Conservation (phyloP, 1,140 invertebrate species). For the Sitophilus oryzae region DNA sequence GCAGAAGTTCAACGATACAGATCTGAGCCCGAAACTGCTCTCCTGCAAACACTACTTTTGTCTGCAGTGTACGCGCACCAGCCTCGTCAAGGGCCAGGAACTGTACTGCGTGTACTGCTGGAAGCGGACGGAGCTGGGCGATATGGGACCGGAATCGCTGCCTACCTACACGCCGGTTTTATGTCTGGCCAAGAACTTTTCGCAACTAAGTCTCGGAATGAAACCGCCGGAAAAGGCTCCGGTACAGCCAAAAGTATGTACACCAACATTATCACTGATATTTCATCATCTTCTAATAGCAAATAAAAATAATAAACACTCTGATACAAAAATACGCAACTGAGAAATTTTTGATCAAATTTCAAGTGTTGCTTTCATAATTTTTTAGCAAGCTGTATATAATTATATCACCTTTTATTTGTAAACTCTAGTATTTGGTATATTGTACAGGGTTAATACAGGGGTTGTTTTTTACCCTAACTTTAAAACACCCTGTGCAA, state of each 20-base stretch:
- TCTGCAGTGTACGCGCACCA: conserved; percentile 61
- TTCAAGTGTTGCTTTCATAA: too few relatives aligned
- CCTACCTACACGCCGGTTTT: conserved; percentile 61
- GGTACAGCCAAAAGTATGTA: conserved; percentile 15
- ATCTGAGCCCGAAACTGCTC: conserved; percentile 65
- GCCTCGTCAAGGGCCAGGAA: conserved; percentile 56
- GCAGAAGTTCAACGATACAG: conserved; percentile 47
- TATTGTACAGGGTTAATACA: too few relatives aligned
- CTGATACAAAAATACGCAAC: too few relatives aligned
- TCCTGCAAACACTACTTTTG: conserved; percentile 73
- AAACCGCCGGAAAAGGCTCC: conserved; percentile 43
- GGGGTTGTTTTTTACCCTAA: too few relatives aligned
- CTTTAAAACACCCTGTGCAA: too few relatives aligned
- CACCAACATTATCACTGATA: background rate
- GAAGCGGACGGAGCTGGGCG: conserved; percentile 58
- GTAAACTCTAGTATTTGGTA: too few relatives aligned
- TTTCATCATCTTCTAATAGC: too few relatives aligned
- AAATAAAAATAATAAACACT: too few relatives aligned
- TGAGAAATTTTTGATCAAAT: too few relatives aligned
- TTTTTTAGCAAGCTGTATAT: too few relatives aligned
- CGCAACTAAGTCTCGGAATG: conserved; percentile 49
- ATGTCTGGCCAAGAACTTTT: conserved; percentile 55
- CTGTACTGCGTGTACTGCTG: conserved; percentile 64
- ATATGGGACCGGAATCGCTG: conserved; percentile 56
- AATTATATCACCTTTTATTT: too few relatives aligned